phyloP scores from a whole-genome alignment of 2,113 vertebrate genomes.

The Oostethus manadensis region DNA sequence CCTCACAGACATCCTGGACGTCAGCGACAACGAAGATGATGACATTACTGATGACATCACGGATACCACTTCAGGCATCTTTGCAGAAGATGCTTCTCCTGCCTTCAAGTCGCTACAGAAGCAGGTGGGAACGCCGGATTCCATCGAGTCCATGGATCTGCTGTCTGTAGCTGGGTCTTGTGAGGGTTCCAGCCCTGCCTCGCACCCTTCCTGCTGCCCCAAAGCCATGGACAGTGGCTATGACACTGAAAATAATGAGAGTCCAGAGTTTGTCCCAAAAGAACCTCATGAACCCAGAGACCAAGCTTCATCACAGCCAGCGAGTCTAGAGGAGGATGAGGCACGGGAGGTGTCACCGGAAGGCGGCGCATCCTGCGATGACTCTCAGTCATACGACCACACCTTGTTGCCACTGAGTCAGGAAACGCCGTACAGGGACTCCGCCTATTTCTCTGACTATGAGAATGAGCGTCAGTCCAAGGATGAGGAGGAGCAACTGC shows the following conservation, averaged over 20 bases:
- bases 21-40: slow-evolving; percentile 70
- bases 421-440: slow-evolving; percentile 87
- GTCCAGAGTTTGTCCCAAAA: slow-evolving; percentile 88
- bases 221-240: slow-evolving; percentile 92
- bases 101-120: slow-evolving; percentile 79
- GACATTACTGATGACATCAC: slow-evolving; percentile 69
- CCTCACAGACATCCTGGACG: slow-evolving; percentile 70
- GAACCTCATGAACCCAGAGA: slow-evolving; percentile 80
- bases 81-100: slow-evolving; percentile 70
- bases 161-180: slow-evolving; percentile 75
- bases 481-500: slow-evolving; percentile 66
- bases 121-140: slow-evolving; percentile 82
- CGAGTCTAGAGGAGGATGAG: slow-evolving; percentile 45
- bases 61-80: slow-evolving; percentile 78
- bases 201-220: slow-evolving; percentile 72
- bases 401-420: slow-evolving; percentile 67
- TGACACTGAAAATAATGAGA: slow-evolving; percentile 94
- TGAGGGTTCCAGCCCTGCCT: slow-evolving; percentile 74
- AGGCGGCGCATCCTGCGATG: slow-evolving; percentile 8
- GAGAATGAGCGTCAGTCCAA: slow-evolving; percentile 72
- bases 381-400: slow-evolving; percentile 54
- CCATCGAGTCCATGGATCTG: slow-evolving; percentile 82
- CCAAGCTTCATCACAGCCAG: slow-evolving; percentile 44
- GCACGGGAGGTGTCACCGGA: slow-evolving; percentile 10
- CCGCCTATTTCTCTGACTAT: slow-evolving; percentile 93